Conservation (phyloP, 1,140 invertebrate species). For the Heliothis virescens region DNA sequence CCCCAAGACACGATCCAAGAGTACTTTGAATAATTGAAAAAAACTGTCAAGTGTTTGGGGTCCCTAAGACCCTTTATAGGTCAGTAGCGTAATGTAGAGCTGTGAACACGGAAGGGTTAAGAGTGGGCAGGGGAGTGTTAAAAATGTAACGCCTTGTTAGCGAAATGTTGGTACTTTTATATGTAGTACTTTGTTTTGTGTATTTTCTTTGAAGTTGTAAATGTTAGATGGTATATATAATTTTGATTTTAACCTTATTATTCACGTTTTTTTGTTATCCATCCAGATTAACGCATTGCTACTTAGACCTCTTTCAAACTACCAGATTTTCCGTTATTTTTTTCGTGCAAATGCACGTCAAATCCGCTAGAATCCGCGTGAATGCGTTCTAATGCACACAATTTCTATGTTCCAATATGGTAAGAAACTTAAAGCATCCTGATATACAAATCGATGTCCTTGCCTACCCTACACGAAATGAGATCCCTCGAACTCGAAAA, state of each 20-base stretch:
- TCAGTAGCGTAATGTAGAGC: constrained; percentile 65
- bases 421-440: too few relatives aligned
- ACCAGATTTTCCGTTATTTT: too few relatives aligned
- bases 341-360: too few relatives aligned
- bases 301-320: too few relatives aligned
- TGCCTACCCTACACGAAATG: too few relatives aligned
- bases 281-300: too few relatives aligned
- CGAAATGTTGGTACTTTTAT: constrained; percentile 5
- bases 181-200: neutral
- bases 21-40: constrained; percentile 79
- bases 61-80: constrained; percentile 60
- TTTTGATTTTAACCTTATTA: neutral
- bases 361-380: too few relatives aligned
- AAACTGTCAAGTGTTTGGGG: constrained; percentile 57
- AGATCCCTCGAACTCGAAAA: too few relatives aligned
- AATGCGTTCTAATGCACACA: too few relatives aligned
- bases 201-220: neutral
- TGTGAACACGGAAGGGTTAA: constrained; percentile 58
- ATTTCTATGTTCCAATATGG: too few relatives aligned
- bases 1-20: constrained; percentile 47
- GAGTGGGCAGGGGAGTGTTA: constrained; percentile 60
- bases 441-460: too few relatives aligned
- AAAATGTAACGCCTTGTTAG: constrained; percentile 56
- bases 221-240: neutral
- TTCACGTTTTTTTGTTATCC: too few relatives aligned